These are phyloP conservation scores for Cosmopolites sordidus DNA, from an alignment of 2,888 invertebrate species.

Conservation along the genomic window DNA sequence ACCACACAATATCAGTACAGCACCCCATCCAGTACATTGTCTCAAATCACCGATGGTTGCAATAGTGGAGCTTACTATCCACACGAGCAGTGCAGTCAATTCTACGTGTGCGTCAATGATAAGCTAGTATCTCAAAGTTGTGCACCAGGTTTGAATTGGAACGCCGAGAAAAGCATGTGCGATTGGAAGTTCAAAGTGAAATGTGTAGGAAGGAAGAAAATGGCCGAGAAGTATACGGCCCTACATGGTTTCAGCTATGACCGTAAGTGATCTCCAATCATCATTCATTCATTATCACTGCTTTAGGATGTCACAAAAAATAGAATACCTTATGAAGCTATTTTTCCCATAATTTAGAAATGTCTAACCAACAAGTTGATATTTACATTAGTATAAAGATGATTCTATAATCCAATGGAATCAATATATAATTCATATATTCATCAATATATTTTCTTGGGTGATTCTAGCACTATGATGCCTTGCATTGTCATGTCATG, in stretches of 20 bases:
- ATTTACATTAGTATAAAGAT: too few relatives aligned
- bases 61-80: slow-evolving; percentile 71
- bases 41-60: slow-evolving; percentile 46
- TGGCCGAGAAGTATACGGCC: slow-evolving; percentile 32
- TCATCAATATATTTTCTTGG: too few relatives aligned
- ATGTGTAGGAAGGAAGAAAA: slow-evolving; percentile 49
- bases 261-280: background rate
- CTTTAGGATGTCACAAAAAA: too few relatives aligned
- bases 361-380: too few relatives aligned
- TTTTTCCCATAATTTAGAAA: too few relatives aligned
- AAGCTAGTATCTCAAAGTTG: slow-evolving; percentile 66
- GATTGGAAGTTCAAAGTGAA: slow-evolving; percentile 69
- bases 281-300: too few relatives aligned
- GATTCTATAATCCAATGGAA: too few relatives aligned
- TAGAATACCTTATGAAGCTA: too few relatives aligned
- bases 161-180: slow-evolving; percentile 61
- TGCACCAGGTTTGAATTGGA: slow-evolving; percentile 74
- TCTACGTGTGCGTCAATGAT: slow-evolving; percentile 74
- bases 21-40: slow-evolving; percentile 8
- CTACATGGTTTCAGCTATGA: background rate
- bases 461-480: too few relatives aligned
- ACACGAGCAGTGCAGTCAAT: slow-evolving; percentile 68
- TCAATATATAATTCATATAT: too few relatives aligned
- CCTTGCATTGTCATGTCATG: too few relatives aligned
- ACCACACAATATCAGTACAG: slow-evolving; percentile 15